Conservation (phyloP, 2,888 invertebrate genomes). For the Hyles lineata region DNA sequence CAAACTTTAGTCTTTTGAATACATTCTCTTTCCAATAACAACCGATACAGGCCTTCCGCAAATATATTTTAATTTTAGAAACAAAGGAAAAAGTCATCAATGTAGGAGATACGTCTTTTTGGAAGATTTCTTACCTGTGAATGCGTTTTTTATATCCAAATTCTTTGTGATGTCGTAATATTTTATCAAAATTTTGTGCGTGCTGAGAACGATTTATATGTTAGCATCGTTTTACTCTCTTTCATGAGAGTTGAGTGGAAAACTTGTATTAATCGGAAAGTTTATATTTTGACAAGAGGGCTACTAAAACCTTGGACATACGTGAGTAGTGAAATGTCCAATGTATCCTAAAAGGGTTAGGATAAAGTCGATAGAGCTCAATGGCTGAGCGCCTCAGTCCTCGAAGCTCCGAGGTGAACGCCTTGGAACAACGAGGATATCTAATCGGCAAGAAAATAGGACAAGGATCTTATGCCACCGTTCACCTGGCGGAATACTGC, state of each 20-base stretch:
- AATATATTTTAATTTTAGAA: conserved; percentile 77
- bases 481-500: conserved; percentile 93
- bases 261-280: conserved; percentile 63
- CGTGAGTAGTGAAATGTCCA: conserved; percentile 82
- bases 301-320: conserved; percentile 73
- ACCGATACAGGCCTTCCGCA: conserved; percentile 55
- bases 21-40: conserved; percentile 32
- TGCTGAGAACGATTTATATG: conserved; percentile 67
- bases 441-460: conserved; percentile 94
- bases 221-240: conserved; percentile 69
- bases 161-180: conserved; percentile 84
- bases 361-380: conserved; percentile 82
- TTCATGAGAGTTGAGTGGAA: conserved; percentile 76
- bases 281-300: conserved; percentile 75
- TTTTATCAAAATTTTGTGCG: conserved; percentile 81
- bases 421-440: conserved; percentile 93
- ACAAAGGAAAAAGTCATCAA: conserved; percentile 80
- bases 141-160: conserved; percentile 84
- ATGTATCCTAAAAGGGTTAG: conserved; percentile 84
- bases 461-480: conserved; percentile 96
- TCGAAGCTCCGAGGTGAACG: conserved; percentile 93
- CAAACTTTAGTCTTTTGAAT: background rate
- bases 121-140: conserved; percentile 77
- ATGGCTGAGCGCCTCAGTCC: conserved; percentile 91
- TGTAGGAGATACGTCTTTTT: conserved; percentile 82